Evolutionary conservation across 2,113 vertebrate species (phyloP).

Genomic region (Gopherus flavomarginatus): DNA sequence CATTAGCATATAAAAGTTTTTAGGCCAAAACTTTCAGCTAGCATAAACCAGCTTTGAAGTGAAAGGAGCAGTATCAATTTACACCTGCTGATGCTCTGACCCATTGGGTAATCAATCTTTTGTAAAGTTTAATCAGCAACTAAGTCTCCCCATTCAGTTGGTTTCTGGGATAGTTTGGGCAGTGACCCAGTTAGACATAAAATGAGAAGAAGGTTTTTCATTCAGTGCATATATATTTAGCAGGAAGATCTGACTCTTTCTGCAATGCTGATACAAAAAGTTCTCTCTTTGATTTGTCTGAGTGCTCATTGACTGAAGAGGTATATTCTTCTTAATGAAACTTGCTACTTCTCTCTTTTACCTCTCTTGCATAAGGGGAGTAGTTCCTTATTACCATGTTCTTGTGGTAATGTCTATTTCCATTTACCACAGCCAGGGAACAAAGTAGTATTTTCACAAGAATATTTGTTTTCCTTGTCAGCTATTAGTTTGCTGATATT

Average conservation of each 20-base stretch:
- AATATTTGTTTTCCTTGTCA: neutral
- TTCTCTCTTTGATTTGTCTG: neutral
- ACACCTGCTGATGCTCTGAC: neutral
- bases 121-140: neutral
- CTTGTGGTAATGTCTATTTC: neutral
- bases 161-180: neutral
- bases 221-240: accelerated
- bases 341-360: neutral
- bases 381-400: neutral
- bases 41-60: neutral
- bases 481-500: neutral
- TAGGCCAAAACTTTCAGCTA: neutral
- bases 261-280: neutral
- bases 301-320: neutral
- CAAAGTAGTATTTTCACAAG: neutral
- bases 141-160: neutral
- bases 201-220: neutral
- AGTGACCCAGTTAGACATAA: neutral
- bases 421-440: constrained; percentile 6
- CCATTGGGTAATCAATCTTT: neutral
- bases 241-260: neutral
- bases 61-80: accelerated
- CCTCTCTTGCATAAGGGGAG: neutral
- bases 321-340: neutral
- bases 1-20: neutral